Percentiles rank a stretch among this genome's conserved stretches.
Conservation (phyloP, 2,888 invertebrate genomes). For the Pristionchus maxplancki region DNA sequence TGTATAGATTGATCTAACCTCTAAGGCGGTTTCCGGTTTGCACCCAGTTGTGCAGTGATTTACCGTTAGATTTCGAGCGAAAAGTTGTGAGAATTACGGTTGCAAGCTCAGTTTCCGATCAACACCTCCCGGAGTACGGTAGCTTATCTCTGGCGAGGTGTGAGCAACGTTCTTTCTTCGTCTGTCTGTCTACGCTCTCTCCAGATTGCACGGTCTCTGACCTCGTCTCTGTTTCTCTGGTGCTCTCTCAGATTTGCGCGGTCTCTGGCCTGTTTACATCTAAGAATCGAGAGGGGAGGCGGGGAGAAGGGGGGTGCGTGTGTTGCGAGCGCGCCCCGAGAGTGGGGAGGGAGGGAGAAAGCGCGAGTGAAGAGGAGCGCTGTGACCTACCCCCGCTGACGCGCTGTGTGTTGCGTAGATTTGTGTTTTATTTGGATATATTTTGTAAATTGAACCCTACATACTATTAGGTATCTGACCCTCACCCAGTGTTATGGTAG, state of each 20-base stretch:
- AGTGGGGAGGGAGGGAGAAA: background rate
- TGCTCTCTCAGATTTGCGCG: background rate
- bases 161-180: background rate
- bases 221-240: background rate
- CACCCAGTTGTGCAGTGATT: background rate
- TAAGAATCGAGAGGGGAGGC: conserved; percentile 1
- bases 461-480: background rate
- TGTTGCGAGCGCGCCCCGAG: background rate
- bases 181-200: background rate
- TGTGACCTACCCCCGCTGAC: background rate
- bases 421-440: background rate
- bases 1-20: background rate
- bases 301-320: background rate
- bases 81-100: too few species aligned
- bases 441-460: background rate
- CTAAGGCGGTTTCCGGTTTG: background rate
- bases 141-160: background rate
- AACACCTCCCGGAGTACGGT: background rate
- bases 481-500: background rate
- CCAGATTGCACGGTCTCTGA: background rate
- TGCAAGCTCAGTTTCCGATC: background rate
- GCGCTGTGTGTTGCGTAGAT: background rate
- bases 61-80: background rate
- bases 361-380: background rate
- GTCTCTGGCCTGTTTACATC: conserved; percentile 38